Conservation (phyloP, 2,888 invertebrate species). For the Eupithecia insigniata region DNA sequence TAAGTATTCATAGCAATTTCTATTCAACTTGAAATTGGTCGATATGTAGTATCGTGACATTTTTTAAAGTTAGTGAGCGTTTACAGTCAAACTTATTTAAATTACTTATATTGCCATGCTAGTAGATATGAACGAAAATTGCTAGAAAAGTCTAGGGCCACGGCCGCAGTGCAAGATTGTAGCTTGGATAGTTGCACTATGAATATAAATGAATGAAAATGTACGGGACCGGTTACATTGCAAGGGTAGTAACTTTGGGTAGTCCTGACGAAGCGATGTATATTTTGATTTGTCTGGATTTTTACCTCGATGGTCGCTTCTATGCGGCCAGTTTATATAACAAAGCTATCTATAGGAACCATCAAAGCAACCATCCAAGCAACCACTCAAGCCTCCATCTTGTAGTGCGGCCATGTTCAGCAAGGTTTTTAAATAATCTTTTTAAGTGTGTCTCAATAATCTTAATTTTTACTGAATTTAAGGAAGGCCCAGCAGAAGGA, state of each 20-base stretch:
- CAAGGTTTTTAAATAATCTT: too few relatives aligned
- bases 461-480: too few relatives aligned
- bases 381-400: background rate
- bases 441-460: too few relatives aligned
- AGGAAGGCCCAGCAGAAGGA: background rate
- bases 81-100: background rate
- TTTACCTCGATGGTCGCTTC: too few relatives aligned
- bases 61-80: background rate
- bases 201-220: background rate
- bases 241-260: too few relatives aligned
- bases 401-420: background rate
- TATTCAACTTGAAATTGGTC: conserved; percentile 5
- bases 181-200: background rate
- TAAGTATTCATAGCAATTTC: conserved; percentile 5
- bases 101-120: background rate
- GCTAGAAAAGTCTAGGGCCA: background rate
- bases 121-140: background rate
- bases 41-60: background rate
- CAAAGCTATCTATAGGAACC: too few relatives aligned
- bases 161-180: background rate
- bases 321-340: too few relatives aligned
- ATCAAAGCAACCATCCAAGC: background rate
- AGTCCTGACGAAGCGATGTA: too few relatives aligned
- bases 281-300: background rate
- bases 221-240: background rate